Evolutionary conservation across 2,113 vertebrate species (phyloP), one percentile per base, ranked within the genome.

Genomic region (Menura novaehollandiae): DNA sequence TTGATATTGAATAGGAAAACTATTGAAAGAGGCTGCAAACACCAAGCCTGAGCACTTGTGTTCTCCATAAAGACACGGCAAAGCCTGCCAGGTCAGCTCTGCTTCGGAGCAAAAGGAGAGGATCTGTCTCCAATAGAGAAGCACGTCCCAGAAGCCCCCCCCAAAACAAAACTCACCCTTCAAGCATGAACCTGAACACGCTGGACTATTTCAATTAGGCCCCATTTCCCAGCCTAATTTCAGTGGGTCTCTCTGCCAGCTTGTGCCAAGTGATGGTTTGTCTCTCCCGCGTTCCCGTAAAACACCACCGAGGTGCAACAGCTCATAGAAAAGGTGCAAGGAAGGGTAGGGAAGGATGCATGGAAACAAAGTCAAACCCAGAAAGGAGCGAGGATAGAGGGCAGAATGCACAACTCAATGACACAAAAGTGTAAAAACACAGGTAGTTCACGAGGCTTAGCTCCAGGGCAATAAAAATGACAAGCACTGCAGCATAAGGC

Each of bases 321-420:
- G 39, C 39, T 87, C 17, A 7, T 0, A 0, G 4, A 37, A 18
- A 26, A 12, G 14, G 23, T 8, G 19, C 28, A 22, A 23, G 51
- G 22, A 41, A 47, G 11, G 33, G 22, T 21, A 46, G 27, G 0
- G 14, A 68, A 30, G 64, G 39, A 49, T 18, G 14, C 27, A 2
- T 0, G 28, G 69, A n/a, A 66, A 26, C 37, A 71, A 35, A 69
- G 60, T 1, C 39, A 47, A 58, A 67, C 5, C 15, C 53, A 53
- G n/a, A 47, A 41, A 41, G 47, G 11, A 24, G 3, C 0, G 0
- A 64, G 46, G 22, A 63, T 15, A 37, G n/a, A 26, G 26, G 53
- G 30, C 13, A 26, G 20, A 67, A 91, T 4, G 52, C 37, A 4
- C 13, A 26, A 2, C 30, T 78, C 49, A 5, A 0, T 0, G 1